Evolutionary conservation across 2,888 invertebrate genomes (phyloP).

Genomic region (Cephus spinipes): DNA sequence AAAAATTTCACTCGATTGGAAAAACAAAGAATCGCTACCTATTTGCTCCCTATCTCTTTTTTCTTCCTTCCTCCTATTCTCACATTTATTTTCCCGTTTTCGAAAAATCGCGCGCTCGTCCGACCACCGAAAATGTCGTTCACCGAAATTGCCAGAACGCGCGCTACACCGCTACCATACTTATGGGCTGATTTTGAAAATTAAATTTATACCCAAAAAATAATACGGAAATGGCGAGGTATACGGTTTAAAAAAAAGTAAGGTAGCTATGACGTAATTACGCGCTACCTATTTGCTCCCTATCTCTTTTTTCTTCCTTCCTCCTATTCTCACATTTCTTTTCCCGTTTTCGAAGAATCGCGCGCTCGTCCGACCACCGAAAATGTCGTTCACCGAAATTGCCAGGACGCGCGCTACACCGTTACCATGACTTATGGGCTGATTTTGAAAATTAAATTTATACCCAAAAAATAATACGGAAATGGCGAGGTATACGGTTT

Average conservation of each 20-base stretch:
- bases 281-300: not conserved
- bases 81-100: not conserved
- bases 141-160: conserved; percentile 8
- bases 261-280: not conserved
- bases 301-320: not conserved
- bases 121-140: conserved; percentile 3
- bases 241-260: not conserved
- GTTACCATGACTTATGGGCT: conserved; percentile 3
- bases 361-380: not conserved
- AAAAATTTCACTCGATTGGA: not conserved
- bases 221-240: not conserved
- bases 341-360: not conserved
- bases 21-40: not conserved
- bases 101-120: not conserved
- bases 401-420: conserved; percentile 7
- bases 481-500: not conserved
- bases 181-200: conserved; percentile 5
- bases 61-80: not conserved
- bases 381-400: conserved; percentile 15
- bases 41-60: not conserved
- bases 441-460: conserved; percentile 10
- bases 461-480: not conserved
- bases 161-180: conserved; percentile 8
- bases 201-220: not conserved
- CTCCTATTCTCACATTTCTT: not conserved